Conservation (phyloP, 2,113 vertebrate genomes). For the Sylvietta virens region DNA sequence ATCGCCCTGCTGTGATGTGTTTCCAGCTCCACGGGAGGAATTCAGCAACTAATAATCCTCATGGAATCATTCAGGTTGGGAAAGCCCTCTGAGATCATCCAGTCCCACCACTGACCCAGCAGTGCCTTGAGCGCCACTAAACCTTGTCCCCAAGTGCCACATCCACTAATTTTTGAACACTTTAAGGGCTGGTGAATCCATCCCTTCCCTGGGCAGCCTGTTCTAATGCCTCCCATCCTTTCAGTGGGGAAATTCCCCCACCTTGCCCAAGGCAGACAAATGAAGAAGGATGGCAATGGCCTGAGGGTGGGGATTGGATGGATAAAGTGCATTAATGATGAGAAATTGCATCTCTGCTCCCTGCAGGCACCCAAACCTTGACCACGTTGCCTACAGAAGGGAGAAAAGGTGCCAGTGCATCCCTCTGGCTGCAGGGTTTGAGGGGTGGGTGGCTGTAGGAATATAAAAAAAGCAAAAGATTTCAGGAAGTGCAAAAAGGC, state of each 20-base stretch:
- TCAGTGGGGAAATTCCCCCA: neutral
- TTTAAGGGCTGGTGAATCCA: neutral
- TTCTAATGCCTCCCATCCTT: neutral
- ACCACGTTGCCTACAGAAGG: fast-evolving
- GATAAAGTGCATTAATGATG: fast-evolving
- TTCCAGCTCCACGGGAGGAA: neutral
- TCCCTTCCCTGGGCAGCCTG: neutral
- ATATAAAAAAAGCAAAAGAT: too few species aligned
- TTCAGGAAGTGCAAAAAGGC: too few species aligned
- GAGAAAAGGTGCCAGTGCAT: fast-evolving
- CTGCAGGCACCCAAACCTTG: neutral
- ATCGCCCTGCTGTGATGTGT: fast-evolving
- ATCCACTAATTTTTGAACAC: neutral
- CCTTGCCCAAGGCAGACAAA: neutral
- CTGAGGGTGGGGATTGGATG: fast-evolving
- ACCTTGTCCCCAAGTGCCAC: neutral
- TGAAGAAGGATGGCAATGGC: fast-evolving
- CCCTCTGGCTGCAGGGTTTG: neutral
- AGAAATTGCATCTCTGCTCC: neutral
- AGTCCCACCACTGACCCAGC: neutral
- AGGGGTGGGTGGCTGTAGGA: too few species aligned
- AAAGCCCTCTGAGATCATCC: neutral
- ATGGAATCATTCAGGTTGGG: neutral
- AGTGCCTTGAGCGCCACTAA: neutral
- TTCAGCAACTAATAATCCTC: neutral